phyloP scores from a whole-genome alignment of 2,797 vertebrate genomes.

The Graptemys geographica region DNA sequence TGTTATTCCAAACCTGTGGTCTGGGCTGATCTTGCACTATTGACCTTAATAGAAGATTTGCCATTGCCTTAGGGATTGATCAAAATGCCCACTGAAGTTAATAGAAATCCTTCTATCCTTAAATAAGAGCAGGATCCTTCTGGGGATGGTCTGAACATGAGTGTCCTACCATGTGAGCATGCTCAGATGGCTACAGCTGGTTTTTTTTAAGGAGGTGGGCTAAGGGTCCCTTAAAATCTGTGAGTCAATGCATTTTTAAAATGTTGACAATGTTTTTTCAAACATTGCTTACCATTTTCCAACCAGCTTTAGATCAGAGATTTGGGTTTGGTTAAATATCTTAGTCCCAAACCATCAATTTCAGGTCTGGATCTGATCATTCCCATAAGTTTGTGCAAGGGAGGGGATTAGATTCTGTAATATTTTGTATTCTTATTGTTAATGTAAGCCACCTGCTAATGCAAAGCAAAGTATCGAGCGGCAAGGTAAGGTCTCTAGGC shows the following conservation, averaged over 20 bases:
- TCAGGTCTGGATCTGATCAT: not conserved
- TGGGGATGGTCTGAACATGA: not conserved
- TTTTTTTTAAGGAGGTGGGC: not conserved
- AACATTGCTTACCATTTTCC: not conserved
- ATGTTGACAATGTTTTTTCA: not conserved
- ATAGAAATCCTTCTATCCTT: not conserved
- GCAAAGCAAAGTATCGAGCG: not conserved
- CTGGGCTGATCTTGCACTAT: not conserved
- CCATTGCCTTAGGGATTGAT: not conserved
- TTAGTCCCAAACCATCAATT: not conserved
- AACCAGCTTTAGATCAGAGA: not conserved
- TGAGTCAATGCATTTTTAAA: not conserved
- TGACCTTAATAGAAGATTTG: not conserved
- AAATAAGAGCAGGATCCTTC: not conserved
- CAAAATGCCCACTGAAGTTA: not conserved
- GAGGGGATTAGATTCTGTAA: not conserved
- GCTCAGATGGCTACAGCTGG: not conserved
- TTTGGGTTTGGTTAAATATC: not conserved
- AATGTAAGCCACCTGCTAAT: not conserved
- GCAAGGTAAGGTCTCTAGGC: not conserved
- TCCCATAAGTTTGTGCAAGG: not conserved
- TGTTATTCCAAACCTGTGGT: not conserved
- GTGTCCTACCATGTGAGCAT: not conserved
- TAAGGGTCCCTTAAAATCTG: not conserved
- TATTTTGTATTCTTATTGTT: not conserved